Percentiles rank a stretch among this genome's conserved stretches.
phyloP scores from a whole-genome alignment of 2,888 invertebrate species.

The Ophion obscuratus region DNA sequence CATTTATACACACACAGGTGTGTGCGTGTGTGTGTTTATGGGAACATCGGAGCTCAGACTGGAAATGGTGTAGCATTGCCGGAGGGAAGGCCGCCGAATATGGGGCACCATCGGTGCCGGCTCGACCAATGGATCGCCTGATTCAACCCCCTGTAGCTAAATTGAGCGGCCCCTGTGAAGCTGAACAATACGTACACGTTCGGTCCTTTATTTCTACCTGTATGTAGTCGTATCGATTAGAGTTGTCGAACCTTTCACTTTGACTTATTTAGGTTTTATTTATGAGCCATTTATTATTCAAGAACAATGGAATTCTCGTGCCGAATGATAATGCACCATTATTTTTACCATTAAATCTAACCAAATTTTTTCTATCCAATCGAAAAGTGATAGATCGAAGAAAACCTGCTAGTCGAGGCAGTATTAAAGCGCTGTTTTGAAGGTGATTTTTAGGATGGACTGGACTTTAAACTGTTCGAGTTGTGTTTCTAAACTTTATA shows the following conservation, averaged over 20 bases:
- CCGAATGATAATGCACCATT: background rate
- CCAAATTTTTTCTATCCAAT: background rate
- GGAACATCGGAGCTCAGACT: conserved; percentile 54
- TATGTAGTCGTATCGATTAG: background rate
- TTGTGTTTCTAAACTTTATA: no score
- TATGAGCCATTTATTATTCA: background rate
- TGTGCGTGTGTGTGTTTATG: no score
- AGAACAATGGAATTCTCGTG: background rate
- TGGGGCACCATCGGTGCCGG: conserved; percentile 72
- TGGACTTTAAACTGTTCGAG: no score
- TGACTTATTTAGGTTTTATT: background rate
- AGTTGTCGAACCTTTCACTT: conserved; percentile 4
- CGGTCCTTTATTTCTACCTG: background rate
- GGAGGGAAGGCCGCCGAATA: conserved; percentile 83
- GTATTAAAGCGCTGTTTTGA: no score
- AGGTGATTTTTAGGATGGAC: no score
- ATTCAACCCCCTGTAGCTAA: conserved; percentile 3
- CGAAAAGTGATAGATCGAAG: no score
- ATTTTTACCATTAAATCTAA: background rate
- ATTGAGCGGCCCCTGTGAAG: background rate
- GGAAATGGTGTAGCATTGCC: conserved; percentile 82
- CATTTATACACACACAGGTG: background rate
- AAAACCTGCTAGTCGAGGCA: no score
- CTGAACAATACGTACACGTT: background rate
- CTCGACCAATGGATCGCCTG: background rate